Evolutionary conservation across 2,888 invertebrate genomes (phyloP).

Genomic region (Agrilus biguttatus): DNA sequence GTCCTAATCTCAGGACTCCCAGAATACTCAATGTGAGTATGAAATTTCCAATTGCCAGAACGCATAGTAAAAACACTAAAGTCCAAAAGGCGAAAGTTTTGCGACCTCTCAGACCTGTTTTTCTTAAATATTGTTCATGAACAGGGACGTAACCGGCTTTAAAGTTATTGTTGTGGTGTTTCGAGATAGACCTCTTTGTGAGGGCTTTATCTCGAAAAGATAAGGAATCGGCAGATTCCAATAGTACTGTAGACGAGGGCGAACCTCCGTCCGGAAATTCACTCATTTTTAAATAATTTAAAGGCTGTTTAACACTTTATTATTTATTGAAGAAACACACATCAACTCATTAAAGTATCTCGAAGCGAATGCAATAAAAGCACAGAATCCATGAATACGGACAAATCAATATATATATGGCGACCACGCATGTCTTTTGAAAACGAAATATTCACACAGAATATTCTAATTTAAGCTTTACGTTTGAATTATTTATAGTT

Average conservation of each 20-base stretch:
- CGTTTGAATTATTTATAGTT: too few species aligned
- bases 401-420: too few species aligned
- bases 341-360: too few species aligned
- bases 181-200: constrained; percentile 20
- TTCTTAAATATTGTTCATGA: constrained; percentile 21
- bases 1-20: constrained; percentile 63
- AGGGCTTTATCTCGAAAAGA: constrained; percentile 22
- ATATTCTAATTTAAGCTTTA: too few species aligned
- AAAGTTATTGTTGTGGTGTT: constrained; percentile 23
- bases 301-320: too few species aligned
- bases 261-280: constrained; percentile 18
- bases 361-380: too few species aligned
- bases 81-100: constrained; percentile 69
- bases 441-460: too few species aligned
- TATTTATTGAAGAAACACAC: too few species aligned
- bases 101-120: constrained; percentile 32
- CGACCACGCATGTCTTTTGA: too few species aligned
- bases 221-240: constrained; percentile 24
- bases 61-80: constrained; percentile 50
- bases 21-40: constrained; percentile 67
- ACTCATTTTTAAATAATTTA: constrained; percentile 2
- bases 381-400: too few species aligned
- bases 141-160: constrained; percentile 26
- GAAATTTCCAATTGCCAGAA: constrained; percentile 66
- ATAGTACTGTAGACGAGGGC: constrained; percentile 23